A percentile compares a stretch with the other conserved stretches of the same genome.
Conservation (phyloP, 2,888 invertebrate species). For the Caenorhabditis doughertyi region DNA sequence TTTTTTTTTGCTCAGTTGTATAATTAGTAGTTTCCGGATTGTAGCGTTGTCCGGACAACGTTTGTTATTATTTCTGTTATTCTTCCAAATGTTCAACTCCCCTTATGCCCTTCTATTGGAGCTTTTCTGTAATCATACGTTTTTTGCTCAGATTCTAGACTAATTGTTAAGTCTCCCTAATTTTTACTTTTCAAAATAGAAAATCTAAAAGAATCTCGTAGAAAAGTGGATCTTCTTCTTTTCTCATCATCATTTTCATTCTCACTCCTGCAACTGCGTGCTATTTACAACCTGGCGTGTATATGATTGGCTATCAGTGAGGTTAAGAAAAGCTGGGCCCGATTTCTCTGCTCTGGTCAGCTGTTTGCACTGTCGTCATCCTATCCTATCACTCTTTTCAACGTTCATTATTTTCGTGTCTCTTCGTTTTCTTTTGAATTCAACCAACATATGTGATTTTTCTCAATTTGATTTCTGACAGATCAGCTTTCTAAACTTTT, state of each 20-base stretch:
- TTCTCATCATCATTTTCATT: slow-evolving; percentile 3
- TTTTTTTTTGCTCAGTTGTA: background rate
- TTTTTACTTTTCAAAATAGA: slow-evolving; percentile 2
- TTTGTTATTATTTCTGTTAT: too few relatives aligned
- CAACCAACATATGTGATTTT: slow-evolving; percentile 15
- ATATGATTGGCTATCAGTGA: slow-evolving; percentile 65
- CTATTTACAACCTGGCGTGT: slow-evolving; percentile 48
- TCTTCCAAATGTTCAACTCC: too few relatives aligned
- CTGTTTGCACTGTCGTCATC: slow-evolving; percentile 64
- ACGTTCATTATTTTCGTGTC: slow-evolving; percentile 25
- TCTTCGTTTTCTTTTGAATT: background rate
- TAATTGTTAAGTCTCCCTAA: background rate
- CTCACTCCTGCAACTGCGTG: slow-evolving; percentile 22
- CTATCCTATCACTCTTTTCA: slow-evolving; percentile 2
- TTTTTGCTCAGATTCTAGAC: too few relatives aligned
- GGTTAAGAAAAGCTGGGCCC: slow-evolving; percentile 54
- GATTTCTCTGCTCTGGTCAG: slow-evolving; percentile 50
- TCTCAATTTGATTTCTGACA: slow-evolving; percentile 4
- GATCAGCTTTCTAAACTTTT: background rate
- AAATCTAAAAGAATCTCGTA: slow-evolving; percentile 3
- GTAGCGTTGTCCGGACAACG: too few relatives aligned
- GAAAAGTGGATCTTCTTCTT: slow-evolving; percentile 32
- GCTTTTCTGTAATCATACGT: too few relatives aligned
- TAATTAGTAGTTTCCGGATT: too few relatives aligned
- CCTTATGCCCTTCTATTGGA: too few relatives aligned